A percentile compares a stretch with the other conserved stretches of the same genome.
These are phyloP conservation scores for Drosophila mulleri DNA, from an alignment of 2,888 invertebrate genomes.

Conservation along the genomic window DNA sequence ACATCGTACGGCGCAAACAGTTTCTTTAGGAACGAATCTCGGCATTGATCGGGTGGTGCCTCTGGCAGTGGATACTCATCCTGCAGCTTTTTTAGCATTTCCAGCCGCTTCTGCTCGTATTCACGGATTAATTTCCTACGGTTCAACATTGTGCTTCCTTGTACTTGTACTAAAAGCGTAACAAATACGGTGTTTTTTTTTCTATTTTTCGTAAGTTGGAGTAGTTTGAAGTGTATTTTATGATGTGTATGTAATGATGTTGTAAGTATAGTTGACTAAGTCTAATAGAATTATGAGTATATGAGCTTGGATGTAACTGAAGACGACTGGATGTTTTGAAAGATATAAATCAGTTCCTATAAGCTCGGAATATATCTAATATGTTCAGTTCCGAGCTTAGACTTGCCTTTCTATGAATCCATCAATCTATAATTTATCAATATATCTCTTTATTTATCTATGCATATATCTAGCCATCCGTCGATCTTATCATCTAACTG, in stretches of 20 bases:
- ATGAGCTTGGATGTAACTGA: neutral
- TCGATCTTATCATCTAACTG: too few relatives aligned
- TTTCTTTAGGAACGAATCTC: conserved; percentile 28
- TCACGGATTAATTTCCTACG: neutral
- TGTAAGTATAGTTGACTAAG: too few relatives aligned
- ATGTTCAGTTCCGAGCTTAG: too few relatives aligned
- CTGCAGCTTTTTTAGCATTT: neutral
- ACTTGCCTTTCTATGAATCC: too few relatives aligned
- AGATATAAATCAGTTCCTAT: too few relatives aligned
- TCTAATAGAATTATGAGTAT: neutral
- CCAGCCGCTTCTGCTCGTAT: neutral
- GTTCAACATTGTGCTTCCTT: neutral
- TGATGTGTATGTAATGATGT: neutral
- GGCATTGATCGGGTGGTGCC: conserved; percentile 19
- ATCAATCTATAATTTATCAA: neutral
- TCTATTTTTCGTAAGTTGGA: neutral
- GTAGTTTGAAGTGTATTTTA: neutral
- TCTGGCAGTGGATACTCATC: conserved; percentile 16
- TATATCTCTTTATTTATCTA: too few relatives aligned
- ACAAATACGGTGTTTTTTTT: neutral
- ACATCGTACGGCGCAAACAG: conserved; percentile 1
- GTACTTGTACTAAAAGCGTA: too few relatives aligned
- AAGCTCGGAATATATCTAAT: too few relatives aligned
- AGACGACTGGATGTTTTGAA: neutral
- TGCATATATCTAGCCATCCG: too few relatives aligned